Conservation (phyloP, 2,113 vertebrate species). For the Morone chrysops region DNA sequence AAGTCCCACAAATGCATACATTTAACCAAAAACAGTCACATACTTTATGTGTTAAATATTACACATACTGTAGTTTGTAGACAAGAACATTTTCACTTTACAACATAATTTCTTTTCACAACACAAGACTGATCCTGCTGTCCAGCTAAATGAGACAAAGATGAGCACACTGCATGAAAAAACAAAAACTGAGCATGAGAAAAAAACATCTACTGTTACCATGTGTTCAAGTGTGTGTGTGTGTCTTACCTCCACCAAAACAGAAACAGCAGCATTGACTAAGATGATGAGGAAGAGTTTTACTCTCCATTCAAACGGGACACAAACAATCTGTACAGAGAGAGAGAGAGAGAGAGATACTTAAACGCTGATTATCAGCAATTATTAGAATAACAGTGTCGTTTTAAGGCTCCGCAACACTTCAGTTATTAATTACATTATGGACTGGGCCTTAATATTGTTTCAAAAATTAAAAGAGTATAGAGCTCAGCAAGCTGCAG, state of each 20-base stretch:
- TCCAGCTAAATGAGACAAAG: constrained; percentile 57
- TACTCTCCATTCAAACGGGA: constrained; percentile 91
- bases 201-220: constrained; percentile 39
- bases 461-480: background rate
- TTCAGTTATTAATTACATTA: background rate
- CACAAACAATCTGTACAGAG: constrained; percentile 89
- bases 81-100: background rate
- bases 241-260: constrained; percentile 92
- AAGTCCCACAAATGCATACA: constrained; percentile 13
- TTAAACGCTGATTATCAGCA: background rate
- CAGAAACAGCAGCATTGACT: constrained; percentile 87
- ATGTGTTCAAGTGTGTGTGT: background rate
- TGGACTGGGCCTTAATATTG: background rate
- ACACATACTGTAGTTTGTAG: background rate
- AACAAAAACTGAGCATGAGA: constrained; percentile 60
- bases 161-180: constrained; percentile 78
- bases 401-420: background rate
- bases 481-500: background rate
- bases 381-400: background rate
- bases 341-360: constrained; percentile 20
- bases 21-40: background rate
- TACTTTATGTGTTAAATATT: background rate
- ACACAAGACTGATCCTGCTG: constrained; percentile 37
- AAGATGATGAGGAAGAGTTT: constrained; percentile 87
- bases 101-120: constrained; percentile 24